Evolutionary conservation across 2,797 vertebrate genomes (phyloP), one percentile per base, ranked within the genome.

Genomic region (Chiroxiphia lanceolata): DNA sequence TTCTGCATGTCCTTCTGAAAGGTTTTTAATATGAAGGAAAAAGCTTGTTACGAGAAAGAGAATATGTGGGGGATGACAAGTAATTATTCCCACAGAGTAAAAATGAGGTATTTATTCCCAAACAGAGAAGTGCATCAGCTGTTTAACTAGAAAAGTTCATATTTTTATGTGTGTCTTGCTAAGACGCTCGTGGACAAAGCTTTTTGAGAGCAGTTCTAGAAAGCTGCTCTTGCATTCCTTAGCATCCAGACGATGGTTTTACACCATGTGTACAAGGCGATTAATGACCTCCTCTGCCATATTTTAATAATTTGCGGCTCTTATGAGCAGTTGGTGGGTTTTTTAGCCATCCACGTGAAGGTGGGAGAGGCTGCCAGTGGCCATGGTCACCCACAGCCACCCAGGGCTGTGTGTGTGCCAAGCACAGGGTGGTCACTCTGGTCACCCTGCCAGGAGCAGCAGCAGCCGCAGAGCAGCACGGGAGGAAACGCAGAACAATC

Each of bases 401-500:
- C 33, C 65, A 1, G 6, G 27, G 64, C 45, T 83, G 83, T 53
- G 68, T n/a, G 57, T 67, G 57, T 74, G n/a, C n/a, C 1, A 12
- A 84, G 42, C 8, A 0, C 40, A 9, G 81, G 50, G 70, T 82
- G 86, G 57, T 36, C 77, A 31, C 77, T 36, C 59, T 36, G 74
- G 61, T 64, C 76, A 29, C 76, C 65, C 87, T 4, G 4, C 10
- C 0, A 0, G 65, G 63, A 63, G 27, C 3, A 1, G 68, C 21
- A 1, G 87, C 78, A 27, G 75, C 69, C 3, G 5, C 56, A 3
- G 77, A 63, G 92, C 77, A 42, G 47, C 6, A 0, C 20, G 3
- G 84, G 94, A 94, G 94, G 96, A 94, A 96, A n/a, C 6, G 0
- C 76, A 56, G 93, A 95, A 97, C 96, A 96, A 97, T 94, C 23